These are phyloP conservation scores for Caiman crocodilus DNA, from an alignment of 2,797 vertebrate species.

Conservation along the genomic window DNA sequence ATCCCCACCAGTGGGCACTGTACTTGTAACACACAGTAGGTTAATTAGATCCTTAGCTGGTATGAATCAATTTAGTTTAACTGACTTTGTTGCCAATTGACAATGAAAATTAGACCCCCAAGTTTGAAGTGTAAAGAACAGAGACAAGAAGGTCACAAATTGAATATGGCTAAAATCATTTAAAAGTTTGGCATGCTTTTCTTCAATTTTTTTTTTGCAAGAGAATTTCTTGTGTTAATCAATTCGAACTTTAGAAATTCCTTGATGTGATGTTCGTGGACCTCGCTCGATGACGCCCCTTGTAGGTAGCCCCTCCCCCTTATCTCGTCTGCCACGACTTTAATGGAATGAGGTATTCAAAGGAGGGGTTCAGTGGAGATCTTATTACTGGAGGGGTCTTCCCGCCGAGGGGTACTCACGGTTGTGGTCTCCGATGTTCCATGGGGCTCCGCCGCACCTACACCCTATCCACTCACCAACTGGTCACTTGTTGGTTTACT, in stretches of 20 bases:
- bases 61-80: neutral
- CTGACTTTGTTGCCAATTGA: neutral
- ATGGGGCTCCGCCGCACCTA: too few species aligned
- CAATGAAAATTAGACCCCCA: fast-evolving
- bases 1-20: neutral
- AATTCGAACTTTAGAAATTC: neutral
- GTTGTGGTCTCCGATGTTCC: too few species aligned
- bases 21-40: neutral
- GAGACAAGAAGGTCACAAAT: neutral
- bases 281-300: too few species aligned
- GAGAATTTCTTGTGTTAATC: neutral
- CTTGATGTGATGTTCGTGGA: too few species aligned
- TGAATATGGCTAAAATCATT: neutral
- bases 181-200: neutral
- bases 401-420: too few species aligned
- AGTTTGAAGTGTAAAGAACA: neutral
- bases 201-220: neutral
- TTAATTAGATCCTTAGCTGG: neutral
- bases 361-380: too few species aligned
- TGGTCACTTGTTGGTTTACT: too few species aligned
- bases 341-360: too few species aligned
- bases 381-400: too few species aligned
- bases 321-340: too few species aligned
- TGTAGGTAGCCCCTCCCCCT: too few species aligned
- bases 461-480: too few species aligned